These are phyloP conservation scores for Formica selysi DNA, from an alignment of 1,140 invertebrate species.

Conservation along the genomic window DNA sequence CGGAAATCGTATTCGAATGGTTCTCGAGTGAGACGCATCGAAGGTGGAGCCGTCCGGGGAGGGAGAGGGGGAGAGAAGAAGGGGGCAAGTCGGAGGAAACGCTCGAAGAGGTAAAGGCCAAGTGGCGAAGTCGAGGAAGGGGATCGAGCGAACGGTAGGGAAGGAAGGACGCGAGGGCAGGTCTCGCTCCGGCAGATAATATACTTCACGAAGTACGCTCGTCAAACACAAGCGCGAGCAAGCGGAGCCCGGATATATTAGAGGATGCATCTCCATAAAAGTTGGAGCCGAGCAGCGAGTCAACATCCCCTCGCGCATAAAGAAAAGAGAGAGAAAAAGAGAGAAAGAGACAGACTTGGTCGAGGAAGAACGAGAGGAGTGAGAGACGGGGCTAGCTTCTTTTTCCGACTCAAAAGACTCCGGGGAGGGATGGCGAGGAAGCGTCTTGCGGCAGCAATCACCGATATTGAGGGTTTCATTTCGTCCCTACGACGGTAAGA, in stretches of 20 bases:
- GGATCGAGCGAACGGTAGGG: constrained; percentile 24
- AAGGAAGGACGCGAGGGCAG: constrained; percentile 59
- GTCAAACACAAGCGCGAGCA: constrained; percentile 87
- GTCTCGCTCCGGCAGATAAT: constrained; percentile 82
- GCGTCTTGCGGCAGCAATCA: constrained; percentile 86
- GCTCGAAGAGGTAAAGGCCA: constrained; percentile 44
- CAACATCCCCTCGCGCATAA: constrained; percentile 80
- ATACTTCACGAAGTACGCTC: constrained; percentile 86
- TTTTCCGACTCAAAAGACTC: constrained; percentile 69
- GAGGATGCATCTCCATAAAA: constrained; percentile 87
- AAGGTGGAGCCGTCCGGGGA: constrained; percentile 1
- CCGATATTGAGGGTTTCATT: constrained; percentile 87
- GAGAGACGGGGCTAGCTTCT: constrained; percentile 50
- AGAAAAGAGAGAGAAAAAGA: constrained; percentile 18
- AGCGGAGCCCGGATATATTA: constrained; percentile 85
- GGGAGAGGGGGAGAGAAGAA: neutral
- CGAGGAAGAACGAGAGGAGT: constrained; percentile 11
- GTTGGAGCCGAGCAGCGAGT: constrained; percentile 84
- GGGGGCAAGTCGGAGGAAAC: neutral
- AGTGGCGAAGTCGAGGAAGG: constrained; percentile 37
- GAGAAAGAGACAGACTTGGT: constrained; percentile 21
- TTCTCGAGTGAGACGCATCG: constrained; percentile 71
- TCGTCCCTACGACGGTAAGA: constrained; percentile 79
- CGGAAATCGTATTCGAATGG: constrained; percentile 82
- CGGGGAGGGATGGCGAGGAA: constrained; percentile 72